phyloP scores from a whole-genome alignment of 2,113 vertebrate species.

The Symphodus melops region DNA sequence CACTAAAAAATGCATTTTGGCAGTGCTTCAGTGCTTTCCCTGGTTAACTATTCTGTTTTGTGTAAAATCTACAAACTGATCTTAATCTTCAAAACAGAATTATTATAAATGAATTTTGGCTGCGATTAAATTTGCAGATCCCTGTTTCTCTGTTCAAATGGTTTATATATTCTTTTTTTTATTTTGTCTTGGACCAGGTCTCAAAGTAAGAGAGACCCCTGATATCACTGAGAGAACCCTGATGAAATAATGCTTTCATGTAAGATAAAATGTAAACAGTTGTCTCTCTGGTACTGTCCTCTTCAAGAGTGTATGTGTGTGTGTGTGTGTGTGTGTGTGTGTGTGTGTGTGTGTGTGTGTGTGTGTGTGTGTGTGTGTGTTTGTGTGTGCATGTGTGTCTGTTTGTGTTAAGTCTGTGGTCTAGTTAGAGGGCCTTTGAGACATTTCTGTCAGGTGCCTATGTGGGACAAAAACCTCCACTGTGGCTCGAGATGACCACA shows the following conservation, averaged over 20 bases:
- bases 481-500: conserved; percentile 29
- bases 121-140: neutral
- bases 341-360: conserved; percentile 3
- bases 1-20: no score
- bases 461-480: conserved; percentile 53
- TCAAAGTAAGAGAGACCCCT: neutral
- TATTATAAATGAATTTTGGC: neutral
- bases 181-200: neutral
- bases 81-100: neutral
- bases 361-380: neutral
- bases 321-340: neutral
- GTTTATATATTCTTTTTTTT: neutral
- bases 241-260: no score
- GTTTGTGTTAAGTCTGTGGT: conserved; percentile 3
- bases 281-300: neutral
- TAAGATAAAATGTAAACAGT: neutral
- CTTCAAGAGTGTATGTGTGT: conserved; percentile 5
- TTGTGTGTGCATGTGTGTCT: neutral
- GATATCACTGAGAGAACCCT: neutral
- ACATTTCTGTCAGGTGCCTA: conserved; percentile 61
- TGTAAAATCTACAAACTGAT: neutral
- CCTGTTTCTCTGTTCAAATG: neutral
- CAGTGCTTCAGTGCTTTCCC: no score
- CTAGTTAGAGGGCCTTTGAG: conserved; percentile 32
- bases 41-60: no score